Base-by-base conservation (phyloP, 2,797 vertebrate genomes). In the Helarctos malayanus region DNA sequence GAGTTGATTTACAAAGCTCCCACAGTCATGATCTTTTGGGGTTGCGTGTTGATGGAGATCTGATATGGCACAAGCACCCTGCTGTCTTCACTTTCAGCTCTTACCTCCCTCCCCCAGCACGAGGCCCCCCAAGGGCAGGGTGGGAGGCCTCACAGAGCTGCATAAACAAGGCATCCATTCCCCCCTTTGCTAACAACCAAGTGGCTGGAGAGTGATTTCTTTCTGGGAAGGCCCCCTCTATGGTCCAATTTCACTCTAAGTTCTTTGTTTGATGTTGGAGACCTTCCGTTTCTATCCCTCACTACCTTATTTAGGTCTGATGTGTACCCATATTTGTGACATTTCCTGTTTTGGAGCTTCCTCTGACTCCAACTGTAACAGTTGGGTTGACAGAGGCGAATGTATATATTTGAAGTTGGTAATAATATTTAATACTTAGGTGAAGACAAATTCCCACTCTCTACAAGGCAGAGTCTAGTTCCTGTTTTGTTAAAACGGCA, bases 1-100 rank as follows among this genome's bases (percentile, higher is more conserved):
- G 96, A 97, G 84, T 75, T 86, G 91, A 97, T 96, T 96, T 97
- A 85, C 93, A 97, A 88, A 96, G 68, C 94, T 97, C 89, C 82
- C 93, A 82, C 49, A 86, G 79, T 85, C 68, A 18, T 81, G 78
- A 93, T 96, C 89, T 93, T 97, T 94, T 79, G 79, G 91, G 85
- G 54, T 79, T 95, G 61, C 25, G 6, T 88, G 73, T 91, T 97
- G 94, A 95, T 97, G 93, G 91, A 97, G 91, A 96, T 91, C 87
- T 83, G 69, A 89, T 76, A 63, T 87, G 92, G 89, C 94, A 95
- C 81, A 89, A 68, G 61, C 41, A 23, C 89, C 93, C 97, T 95
- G 89, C 76, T 49, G n/a, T 75, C 93, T 92, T 95, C 91, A 10
- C 23, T 98, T 98, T 95, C 75, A 47, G 47, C 6, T 94, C 73